Evolutionary conservation across 1,140 invertebrate species (phyloP).

Genomic region (Sinella curviseta): DNA sequence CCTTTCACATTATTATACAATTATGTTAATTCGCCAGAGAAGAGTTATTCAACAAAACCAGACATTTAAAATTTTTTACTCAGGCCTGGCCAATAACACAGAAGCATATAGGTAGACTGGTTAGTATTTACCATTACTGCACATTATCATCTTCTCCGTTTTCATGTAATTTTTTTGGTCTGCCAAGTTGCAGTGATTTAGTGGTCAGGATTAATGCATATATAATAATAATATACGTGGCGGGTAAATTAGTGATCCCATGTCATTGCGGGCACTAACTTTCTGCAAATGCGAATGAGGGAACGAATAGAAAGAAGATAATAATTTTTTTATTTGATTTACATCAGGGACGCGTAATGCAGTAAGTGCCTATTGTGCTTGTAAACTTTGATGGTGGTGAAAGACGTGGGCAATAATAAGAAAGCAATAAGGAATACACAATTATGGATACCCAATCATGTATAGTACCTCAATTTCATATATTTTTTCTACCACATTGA

Average conservation of each 20-base stretch:
- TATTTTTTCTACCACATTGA: too few relatives aligned
- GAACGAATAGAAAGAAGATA: too few relatives aligned
- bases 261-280: background rate
- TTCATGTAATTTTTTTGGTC: background rate
- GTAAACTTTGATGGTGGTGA: background rate
- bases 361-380: background rate
- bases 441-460: too few relatives aligned
- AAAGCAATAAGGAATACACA: background rate
- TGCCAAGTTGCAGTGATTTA: background rate
- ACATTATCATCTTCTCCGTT: background rate
- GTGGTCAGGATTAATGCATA: conserved; percentile 3
- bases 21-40: background rate
- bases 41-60: too few relatives aligned
- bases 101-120: too few relatives aligned
- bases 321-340: background rate
- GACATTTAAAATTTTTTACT: too few relatives aligned
- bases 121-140: too few relatives aligned
- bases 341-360: background rate
- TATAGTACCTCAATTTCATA: too few relatives aligned
- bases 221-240: background rate
- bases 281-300: background rate
- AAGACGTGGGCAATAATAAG: background rate
- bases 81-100: too few relatives aligned
- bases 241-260: background rate
- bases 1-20: background rate